Percentiles rank a stretch among this genome's conserved stretches.
Conservation (phyloP, 2,888 invertebrate species). For the Meloe dianella region DNA sequence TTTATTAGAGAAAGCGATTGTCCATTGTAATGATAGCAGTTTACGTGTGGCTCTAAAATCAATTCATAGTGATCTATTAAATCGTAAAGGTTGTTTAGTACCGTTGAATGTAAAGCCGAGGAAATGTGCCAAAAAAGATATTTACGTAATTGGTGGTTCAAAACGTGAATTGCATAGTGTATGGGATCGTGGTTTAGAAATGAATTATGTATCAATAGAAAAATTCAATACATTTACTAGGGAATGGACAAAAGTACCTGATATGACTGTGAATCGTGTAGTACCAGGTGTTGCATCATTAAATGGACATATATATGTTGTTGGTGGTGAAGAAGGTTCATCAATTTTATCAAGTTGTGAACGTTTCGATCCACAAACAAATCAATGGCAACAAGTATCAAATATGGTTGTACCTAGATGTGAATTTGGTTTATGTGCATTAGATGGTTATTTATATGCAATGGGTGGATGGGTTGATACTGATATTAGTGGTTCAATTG, state of each 20-base stretch:
- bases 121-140: conserved; percentile 83
- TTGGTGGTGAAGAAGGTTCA: conserved; percentile 90
- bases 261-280: conserved; percentile 85
- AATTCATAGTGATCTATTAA: conserved; percentile 77
- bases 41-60: conserved; percentile 76
- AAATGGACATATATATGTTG: conserved; percentile 86
- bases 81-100: conserved; percentile 78
- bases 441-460: conserved; percentile 83
- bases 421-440: conserved; percentile 86
- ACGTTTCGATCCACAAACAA: conserved; percentile 71
- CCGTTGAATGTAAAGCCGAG: conserved; percentile 79
- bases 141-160: conserved; percentile 88
- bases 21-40: conserved; percentile 75
- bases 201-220: conserved; percentile 82
- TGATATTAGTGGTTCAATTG: conserved; percentile 87
- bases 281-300: conserved; percentile 84
- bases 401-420: conserved; percentile 85
- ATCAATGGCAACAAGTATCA: conserved; percentile 57
- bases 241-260: conserved; percentile 80
- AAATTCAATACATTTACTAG: conserved; percentile 81
- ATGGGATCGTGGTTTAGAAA: conserved; percentile 75
- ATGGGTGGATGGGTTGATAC: conserved; percentile 94
- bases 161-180: conserved; percentile 77
- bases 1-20: conserved; percentile 77
- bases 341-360: conserved; percentile 89